phyloP scores from a whole-genome alignment of 2,113 vertebrate genomes.

The Falcunculus frontatus region DNA sequence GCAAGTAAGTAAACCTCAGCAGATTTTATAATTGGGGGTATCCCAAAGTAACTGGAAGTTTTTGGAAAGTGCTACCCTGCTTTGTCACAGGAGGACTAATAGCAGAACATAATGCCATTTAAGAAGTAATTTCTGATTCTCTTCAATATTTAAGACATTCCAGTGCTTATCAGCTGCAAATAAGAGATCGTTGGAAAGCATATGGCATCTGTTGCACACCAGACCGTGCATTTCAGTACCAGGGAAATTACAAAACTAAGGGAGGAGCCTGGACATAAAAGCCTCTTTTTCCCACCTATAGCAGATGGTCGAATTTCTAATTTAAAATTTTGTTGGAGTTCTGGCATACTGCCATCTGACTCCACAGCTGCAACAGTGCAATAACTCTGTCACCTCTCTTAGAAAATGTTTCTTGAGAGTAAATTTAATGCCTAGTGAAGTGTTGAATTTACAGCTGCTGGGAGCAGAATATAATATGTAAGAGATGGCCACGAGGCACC shows the following conservation, averaged over 20 bases:
- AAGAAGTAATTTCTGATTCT: neutral
- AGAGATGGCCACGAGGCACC: neutral
- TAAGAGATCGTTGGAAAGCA: neutral
- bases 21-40: neutral
- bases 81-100: neutral
- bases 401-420: slow-evolving; percentile 50
- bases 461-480: slow-evolving; percentile 14
- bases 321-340: slow-evolving; percentile 42
- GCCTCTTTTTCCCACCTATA: neutral
- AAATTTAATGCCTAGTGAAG: slow-evolving; percentile 46
- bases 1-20: neutral
- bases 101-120: neutral
- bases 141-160: neutral
- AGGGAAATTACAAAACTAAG: neutral
- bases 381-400: slow-evolving; percentile 54
- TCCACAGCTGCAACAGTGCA: slow-evolving; percentile 48
- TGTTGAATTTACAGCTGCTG: slow-evolving; percentile 48
- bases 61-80: neutral
- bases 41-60: neutral
- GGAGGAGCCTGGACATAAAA: neutral
- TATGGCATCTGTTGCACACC: neutral
- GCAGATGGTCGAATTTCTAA: slow-evolving; percentile 50
- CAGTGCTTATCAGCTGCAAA: neutral
- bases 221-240: neutral
- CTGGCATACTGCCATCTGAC: slow-evolving; percentile 35